Evolutionary conservation across 1,140 invertebrate species (phyloP).

Genomic region (Microplitis mediator): DNA sequence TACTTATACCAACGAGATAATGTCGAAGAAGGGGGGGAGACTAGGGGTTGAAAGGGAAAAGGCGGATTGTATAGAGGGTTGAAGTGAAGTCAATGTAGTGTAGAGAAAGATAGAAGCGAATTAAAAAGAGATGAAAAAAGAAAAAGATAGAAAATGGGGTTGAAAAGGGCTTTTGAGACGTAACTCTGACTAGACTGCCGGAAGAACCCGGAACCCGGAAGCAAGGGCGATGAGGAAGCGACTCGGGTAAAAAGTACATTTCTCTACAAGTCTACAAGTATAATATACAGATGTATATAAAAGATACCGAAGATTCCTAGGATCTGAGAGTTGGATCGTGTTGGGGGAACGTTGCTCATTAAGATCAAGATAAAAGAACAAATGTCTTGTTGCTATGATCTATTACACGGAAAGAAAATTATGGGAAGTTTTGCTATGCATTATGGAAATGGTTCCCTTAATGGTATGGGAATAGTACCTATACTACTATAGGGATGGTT

Average conservation of each 20-base stretch:
- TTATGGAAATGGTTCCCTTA: too few species aligned
- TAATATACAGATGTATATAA: background rate
- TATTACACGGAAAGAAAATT: too few species aligned
- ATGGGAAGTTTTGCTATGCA: too few species aligned
- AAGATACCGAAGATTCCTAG: background rate
- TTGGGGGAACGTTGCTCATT: conserved; percentile 48
- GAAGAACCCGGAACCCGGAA: conserved; percentile 57
- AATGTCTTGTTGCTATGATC: conserved; percentile 14
- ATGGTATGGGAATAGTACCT: too few species aligned
- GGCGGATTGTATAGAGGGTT: background rate
- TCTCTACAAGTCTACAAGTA: background rate
- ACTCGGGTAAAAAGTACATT: conserved; percentile 14
- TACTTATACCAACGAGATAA: conserved; percentile 30
- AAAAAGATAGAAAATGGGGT: conserved; percentile 23
- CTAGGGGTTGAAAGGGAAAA: conserved; percentile 22
- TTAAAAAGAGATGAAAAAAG: conserved; percentile 13
- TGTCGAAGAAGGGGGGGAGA: conserved; percentile 20
- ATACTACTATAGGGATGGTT: too few species aligned
- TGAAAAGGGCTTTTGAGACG: conserved; percentile 35
- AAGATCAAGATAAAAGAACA: conserved; percentile 44
- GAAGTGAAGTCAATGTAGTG: background rate
- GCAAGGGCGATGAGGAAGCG: conserved; percentile 43
- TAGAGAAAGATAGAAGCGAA: background rate
- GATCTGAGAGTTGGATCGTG: too few species aligned
- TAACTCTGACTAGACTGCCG: conserved; percentile 48